Evolutionary conservation across 2,888 invertebrate species (phyloP).

Genomic region (Platycnemis pennipes): DNA sequence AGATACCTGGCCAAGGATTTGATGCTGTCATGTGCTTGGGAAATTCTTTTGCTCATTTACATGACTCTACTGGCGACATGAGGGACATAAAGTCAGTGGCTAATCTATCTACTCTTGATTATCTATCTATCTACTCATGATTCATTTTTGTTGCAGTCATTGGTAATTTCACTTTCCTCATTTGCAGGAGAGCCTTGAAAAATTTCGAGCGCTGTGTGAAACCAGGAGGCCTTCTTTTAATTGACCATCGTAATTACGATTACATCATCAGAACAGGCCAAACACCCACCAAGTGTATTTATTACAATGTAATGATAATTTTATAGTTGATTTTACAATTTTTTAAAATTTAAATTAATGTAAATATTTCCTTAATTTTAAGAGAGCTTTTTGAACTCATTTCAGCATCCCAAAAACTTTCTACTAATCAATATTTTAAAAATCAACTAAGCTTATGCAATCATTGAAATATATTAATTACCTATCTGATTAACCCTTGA

Average conservation of each 20-base stretch:
- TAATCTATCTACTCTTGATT: slow-evolving; percentile 34
- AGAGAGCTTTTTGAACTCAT: not conserved
- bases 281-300: slow-evolving; percentile 91
- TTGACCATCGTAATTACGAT: slow-evolving; percentile 95
- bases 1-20: slow-evolving; percentile 84
- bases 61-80: slow-evolving; percentile 90
- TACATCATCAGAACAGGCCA: slow-evolving; percentile 88
- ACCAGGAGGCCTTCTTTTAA: slow-evolving; percentile 91
- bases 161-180: slow-evolving; percentile 4
- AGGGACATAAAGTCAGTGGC: slow-evolving; percentile 84
- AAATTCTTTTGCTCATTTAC: slow-evolving; percentile 94
- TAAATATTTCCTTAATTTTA: not conserved
- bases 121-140: no score
- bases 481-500: no score
- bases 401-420: not conserved
- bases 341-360: not conserved
- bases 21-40: slow-evolving; percentile 95
- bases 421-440: not conserved
- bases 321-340: not conserved
- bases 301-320: slow-evolving; percentile 89
- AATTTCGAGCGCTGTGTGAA: slow-evolving; percentile 92
- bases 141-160: not conserved
- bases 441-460: no score
- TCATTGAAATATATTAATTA: no score
- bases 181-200: slow-evolving; percentile 81